Evolutionary conservation across 2,113 vertebrate genomes (phyloP), one percentile per base, ranked within the genome.

Genomic region (Siniperca chuatsi): DNA sequence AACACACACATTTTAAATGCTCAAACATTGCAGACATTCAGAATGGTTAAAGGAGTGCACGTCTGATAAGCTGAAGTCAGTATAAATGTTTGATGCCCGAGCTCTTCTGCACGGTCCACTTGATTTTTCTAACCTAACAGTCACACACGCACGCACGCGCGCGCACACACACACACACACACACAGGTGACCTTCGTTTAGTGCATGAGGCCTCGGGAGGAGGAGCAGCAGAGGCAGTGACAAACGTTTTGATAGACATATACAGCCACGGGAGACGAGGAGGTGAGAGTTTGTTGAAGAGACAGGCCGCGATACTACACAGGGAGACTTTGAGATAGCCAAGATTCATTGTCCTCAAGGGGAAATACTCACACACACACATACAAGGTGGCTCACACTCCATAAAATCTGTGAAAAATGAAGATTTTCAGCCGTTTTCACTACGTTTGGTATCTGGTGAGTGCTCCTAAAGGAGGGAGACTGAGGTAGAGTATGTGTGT

Each of bases 361-460:
- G 40, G 21, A 68, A n/a, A 57, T 29, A 33, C n/a, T 13, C 60
- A 44, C 62, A 55, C 76, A 58, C 18, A 40, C 64, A 33, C 48
- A 75, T 42, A 46, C 23, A 25, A 23, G 42, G 7, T 67, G 16
- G 23, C 25, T 50, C 42, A 33, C 8, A 20, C 12, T n/a, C 40
- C 0, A 20, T 44, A 35, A 42, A 62, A 58, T 52, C 57, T 21
- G 48, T 37, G 64, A 81, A 83, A 86, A 87, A 97, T 97, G 96
- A 96, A 95, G 89, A 96, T 97, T 92, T 97, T 97, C 93, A 96
- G 96, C 89, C 96, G 95, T 73, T 97, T 97, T 90, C 96, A 96
- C 93, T 97, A 97, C 81, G 96, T 97, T 55, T 97, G 97, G 97
- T 96, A 97, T 90, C 94, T 97, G 97, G 97, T 97, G 94, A 97